Conservation (phyloP, 2,888 invertebrate species). For the Brassicogethes aeneus region DNA sequence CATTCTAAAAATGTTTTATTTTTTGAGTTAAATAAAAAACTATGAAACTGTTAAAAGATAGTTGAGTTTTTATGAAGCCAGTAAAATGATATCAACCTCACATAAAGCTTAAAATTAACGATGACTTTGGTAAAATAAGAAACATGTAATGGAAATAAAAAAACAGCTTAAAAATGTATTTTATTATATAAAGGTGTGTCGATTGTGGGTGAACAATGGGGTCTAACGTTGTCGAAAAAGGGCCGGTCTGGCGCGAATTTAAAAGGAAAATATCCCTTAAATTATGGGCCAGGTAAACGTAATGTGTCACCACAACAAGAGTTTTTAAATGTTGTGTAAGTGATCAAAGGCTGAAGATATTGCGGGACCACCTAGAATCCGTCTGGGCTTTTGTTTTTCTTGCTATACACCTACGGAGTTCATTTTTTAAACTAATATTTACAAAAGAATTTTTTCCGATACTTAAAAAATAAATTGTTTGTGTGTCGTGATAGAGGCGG, state of each 20-base stretch:
- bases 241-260: neutral
- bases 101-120: too few relatives aligned
- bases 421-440: slow-evolving; percentile 1
- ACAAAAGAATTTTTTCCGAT: neutral
- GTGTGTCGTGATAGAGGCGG: neutral
- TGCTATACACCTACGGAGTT: neutral
- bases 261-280: neutral
- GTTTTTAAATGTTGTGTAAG: neutral
- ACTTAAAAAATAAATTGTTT: neutral
- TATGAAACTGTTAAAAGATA: too few relatives aligned
- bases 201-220: neutral
- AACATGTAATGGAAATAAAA: too few relatives aligned
- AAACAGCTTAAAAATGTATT: neutral
- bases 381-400: neutral
- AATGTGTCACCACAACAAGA: slow-evolving; percentile 1
- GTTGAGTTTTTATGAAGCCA: too few relatives aligned
- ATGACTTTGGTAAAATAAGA: too few relatives aligned
- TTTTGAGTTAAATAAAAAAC: too few relatives aligned
- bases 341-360: neutral
- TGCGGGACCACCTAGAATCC: neutral
- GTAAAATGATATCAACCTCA: too few relatives aligned
- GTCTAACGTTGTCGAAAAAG: neutral
- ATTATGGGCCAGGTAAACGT: neutral
- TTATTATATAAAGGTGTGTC: neutral
- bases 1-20: too few relatives aligned